phyloP scores from a whole-genome alignment of 2,888 invertebrate species.

The Drosophila mimetica region DNA sequence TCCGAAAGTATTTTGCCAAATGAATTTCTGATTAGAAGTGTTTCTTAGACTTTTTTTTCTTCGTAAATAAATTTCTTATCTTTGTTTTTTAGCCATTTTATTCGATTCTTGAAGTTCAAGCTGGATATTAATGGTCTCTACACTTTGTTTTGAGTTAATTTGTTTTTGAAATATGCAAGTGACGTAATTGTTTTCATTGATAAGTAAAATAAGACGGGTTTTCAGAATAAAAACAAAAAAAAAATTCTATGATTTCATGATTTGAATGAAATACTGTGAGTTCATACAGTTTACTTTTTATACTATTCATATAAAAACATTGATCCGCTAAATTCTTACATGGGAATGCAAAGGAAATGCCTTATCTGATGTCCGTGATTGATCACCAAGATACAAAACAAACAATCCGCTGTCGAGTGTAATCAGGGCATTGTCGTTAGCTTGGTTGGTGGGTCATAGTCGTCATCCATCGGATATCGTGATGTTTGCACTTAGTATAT shows the following conservation, averaged over 20 bases:
- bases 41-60: neutral
- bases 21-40: neutral
- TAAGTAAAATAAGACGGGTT: neutral
- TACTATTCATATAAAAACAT: neutral
- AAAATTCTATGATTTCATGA: no score
- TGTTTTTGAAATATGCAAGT: neutral
- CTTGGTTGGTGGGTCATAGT: conserved; percentile 38
- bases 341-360: neutral
- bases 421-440: conserved; percentile 35
- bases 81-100: neutral
- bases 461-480: conserved; percentile 44
- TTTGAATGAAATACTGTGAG: no score
- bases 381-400: conserved; percentile 22
- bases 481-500: conserved; percentile 50
- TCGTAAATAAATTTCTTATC: neutral
- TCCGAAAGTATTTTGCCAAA: neutral
- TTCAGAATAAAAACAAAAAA: neutral
- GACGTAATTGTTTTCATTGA: neutral
- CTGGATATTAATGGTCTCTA: neutral
- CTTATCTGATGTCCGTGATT: conserved; percentile 14
- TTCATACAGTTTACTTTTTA: no score
- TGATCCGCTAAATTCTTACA: neutral
- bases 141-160: neutral
- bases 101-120: neutral
- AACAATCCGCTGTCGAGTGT: conserved; percentile 25